phyloP scores from a whole-genome alignment of 23 tunicate genomes.

The Ciona savignyi region DNA sequence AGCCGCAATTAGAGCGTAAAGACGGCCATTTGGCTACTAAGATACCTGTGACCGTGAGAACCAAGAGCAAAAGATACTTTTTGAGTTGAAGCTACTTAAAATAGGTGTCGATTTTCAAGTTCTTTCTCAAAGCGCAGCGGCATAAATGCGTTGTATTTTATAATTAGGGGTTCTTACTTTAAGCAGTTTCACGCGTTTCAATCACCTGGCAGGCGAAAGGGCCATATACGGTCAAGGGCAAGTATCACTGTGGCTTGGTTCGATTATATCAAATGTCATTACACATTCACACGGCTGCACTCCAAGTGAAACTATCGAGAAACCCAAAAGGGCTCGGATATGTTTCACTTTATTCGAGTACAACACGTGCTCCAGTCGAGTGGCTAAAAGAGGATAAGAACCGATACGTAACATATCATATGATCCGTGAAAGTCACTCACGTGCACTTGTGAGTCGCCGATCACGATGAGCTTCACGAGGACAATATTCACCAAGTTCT shows the following conservation, averaged over 20 bases:
- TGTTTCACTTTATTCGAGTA: background rate
- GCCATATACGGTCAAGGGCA: background rate
- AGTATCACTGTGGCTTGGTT: background rate
- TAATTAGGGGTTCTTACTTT: background rate
- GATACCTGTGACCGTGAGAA: background rate
- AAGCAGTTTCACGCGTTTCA: background rate
- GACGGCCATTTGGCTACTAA: background rate
- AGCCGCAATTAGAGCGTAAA: background rate
- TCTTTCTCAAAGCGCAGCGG: too few relatives aligned
- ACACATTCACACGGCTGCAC: background rate
- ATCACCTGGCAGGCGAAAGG: background rate
- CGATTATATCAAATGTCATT: background rate
- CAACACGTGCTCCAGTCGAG: background rate
- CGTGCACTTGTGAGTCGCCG: conserved; percentile 66
- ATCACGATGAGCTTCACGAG: conserved; percentile 68
- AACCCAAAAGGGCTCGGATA: background rate
- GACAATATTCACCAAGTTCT: conserved; percentile 75
- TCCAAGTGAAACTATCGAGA: background rate
- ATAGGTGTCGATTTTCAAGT: background rate
- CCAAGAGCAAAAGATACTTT: background rate
- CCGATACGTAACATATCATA: background rate
- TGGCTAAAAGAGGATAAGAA: background rate
- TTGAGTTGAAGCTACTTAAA: background rate
- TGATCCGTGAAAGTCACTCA: conserved; percentile 14
- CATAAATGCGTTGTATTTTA: background rate